Evolutionary conservation across 2,888 invertebrate genomes (phyloP).

Genomic region (Rhaphigaster nebulosa): DNA sequence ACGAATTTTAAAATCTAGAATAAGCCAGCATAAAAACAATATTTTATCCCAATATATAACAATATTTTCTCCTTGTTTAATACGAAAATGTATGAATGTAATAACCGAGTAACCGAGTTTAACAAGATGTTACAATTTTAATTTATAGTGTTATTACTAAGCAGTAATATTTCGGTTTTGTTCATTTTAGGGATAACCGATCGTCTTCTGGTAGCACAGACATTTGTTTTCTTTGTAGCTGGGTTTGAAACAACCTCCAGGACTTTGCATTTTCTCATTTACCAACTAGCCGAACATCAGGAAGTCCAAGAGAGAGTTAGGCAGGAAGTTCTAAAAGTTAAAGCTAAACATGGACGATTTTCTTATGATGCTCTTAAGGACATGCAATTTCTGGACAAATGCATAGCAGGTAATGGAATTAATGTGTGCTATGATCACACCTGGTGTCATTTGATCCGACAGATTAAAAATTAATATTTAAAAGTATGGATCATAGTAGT

Average conservation of each 20-base stretch:
- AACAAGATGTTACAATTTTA: not conserved
- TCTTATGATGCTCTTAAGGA: constrained; percentile 62
- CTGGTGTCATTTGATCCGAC: too few relatives aligned
- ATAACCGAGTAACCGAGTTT: too few relatives aligned
- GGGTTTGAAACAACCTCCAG: constrained; percentile 64
- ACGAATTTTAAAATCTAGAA: too few relatives aligned
- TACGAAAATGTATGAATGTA: too few relatives aligned
- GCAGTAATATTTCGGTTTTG: not conserved
- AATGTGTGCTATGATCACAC: too few relatives aligned
- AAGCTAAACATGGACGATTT: constrained; percentile 59
- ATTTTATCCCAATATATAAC: too few relatives aligned
- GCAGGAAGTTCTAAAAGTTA: constrained; percentile 58
- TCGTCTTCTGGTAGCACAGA: constrained; percentile 61
- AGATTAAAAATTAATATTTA: too few relatives aligned
- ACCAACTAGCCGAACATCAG: constrained; percentile 56
- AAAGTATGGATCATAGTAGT: too few relatives aligned
- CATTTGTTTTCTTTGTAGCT: constrained; percentile 63
- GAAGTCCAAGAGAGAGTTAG: constrained; percentile 60
- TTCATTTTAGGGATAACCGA: constrained; percentile 61
- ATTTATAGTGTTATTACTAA: too few relatives aligned
- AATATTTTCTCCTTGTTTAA: too few relatives aligned
- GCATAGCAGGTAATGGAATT: constrained; percentile 57
- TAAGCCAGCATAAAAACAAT: too few relatives aligned
- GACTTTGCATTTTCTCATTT: constrained; percentile 59
- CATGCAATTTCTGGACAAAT: constrained; percentile 60